These are phyloP conservation scores for Styela clava DNA, from an alignment of 23 tunicate species.

Conservation along the genomic window DNA sequence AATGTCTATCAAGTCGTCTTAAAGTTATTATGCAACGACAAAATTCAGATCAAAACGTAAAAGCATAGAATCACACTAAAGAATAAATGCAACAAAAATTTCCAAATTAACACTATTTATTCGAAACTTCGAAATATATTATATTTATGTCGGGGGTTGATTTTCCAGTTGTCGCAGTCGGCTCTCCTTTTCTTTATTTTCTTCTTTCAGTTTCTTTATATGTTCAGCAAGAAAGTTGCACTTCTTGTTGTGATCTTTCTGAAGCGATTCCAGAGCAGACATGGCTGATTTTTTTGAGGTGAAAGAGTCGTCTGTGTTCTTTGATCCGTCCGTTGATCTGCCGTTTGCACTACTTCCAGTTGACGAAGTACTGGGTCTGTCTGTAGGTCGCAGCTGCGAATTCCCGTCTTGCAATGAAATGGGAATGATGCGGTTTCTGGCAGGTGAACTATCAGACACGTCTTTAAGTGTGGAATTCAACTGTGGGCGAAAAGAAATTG, in stretches of 20 bases:
- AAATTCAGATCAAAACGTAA: no score
- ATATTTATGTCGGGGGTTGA: neutral
- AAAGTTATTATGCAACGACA: no score
- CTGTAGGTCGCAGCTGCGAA: neutral
- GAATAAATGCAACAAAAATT: no score
- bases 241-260: constrained; percentile 57
- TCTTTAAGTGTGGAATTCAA: neutral
- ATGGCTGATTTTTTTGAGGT: constrained; percentile 39
- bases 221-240: constrained; percentile 56
- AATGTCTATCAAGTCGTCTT: no score
- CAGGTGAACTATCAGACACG: neutral
- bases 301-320: neutral
- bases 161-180: neutral
- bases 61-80: no score
- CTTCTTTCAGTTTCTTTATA: constrained; percentile 55
- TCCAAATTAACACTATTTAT: no score
- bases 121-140: no score
- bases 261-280: constrained; percentile 57
- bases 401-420: neutral
- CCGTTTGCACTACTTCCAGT: neutral
- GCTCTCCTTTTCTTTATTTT: constrained; percentile 53
- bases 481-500: neutral
- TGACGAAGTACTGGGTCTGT: neutral
- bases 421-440: neutral
- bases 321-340: neutral